Evolutionary conservation across 2,797 vertebrate genomes (phyloP).

Genomic region (Ctenopoma multispine): DNA sequence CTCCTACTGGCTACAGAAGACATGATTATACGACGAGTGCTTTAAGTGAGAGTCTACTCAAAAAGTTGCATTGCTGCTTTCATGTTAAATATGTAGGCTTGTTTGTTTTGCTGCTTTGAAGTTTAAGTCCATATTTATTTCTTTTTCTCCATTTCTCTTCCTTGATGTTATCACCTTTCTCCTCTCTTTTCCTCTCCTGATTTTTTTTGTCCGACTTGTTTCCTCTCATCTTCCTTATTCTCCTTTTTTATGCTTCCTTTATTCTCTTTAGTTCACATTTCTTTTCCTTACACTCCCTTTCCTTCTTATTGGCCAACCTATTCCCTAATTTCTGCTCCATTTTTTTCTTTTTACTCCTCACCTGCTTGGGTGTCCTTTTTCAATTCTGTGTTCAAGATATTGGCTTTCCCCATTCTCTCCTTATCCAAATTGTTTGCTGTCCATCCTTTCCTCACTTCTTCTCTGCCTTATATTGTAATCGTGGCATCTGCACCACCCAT

Average conservation of each 20-base stretch:
- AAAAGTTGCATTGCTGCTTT: slow-evolving; percentile 53
- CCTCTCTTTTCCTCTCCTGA: not conserved
- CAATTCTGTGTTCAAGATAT: slow-evolving; percentile 8
- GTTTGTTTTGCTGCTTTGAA: slow-evolving; percentile 73
- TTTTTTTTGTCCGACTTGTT: slow-evolving; percentile 27
- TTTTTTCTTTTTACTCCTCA: slow-evolving; percentile 2
- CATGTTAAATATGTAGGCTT: slow-evolving; percentile 62
- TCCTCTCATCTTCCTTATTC: slow-evolving; percentile 29
- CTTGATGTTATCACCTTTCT: slow-evolving; percentile 9
- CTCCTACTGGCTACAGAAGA: slow-evolving; percentile 63
- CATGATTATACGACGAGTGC: slow-evolving; percentile 58
- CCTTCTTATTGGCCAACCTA: not conserved
- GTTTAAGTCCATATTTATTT: slow-evolving; percentile 47
- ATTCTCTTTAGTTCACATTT: slow-evolving; percentile 10
- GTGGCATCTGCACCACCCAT: slow-evolving; percentile 1
- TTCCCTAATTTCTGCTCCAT: slow-evolving; percentile 15
- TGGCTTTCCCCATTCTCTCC: slow-evolving; percentile 24
- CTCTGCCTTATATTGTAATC: slow-evolving; percentile 14
- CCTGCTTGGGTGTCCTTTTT: slow-evolving; percentile 22
- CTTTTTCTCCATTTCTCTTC: slow-evolving; percentile 15
- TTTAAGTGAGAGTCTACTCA: slow-evolving; percentile 50
- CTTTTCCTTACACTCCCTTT: not conserved
- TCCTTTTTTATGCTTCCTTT: slow-evolving; percentile 18
- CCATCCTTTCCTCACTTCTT: slow-evolving; percentile 35
- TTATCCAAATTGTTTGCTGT: slow-evolving; percentile 14